A percentile compares a stretch with the other conserved stretches of the same genome.
Evolutionary conservation across 2,888 invertebrate genomes (phyloP).

Genomic region (Ormyrus nitidulus): DNA sequence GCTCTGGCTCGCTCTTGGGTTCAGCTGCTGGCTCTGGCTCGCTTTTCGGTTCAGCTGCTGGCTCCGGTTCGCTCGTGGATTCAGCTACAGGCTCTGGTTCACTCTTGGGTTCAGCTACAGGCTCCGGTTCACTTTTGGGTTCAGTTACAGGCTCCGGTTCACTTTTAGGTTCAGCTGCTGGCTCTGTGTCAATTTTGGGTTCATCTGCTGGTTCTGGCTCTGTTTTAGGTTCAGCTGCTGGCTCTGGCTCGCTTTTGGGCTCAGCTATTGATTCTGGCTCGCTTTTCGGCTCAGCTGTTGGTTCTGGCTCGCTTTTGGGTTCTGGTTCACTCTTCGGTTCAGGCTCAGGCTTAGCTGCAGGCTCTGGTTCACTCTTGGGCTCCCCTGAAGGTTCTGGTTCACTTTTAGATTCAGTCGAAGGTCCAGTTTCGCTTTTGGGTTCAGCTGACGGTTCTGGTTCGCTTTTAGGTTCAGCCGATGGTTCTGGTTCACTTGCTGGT

Average conservation of each 20-base stretch:
- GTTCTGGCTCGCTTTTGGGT: constrained; percentile 62
- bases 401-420: constrained; percentile 60
- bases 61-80: constrained; percentile 61
- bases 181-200: constrained; percentile 57
- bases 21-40: constrained; percentile 59
- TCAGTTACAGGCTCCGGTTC: constrained; percentile 58
- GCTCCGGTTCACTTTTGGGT: constrained; percentile 56
- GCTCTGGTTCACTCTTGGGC: constrained; percentile 66
- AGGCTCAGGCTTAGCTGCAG: constrained; percentile 61
- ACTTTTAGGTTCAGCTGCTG: constrained; percentile 59
- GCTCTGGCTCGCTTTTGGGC: constrained; percentile 60
- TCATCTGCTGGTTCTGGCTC: constrained; percentile 63
- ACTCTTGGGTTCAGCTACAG: constrained; percentile 60
- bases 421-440: constrained; percentile 64
- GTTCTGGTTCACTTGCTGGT: constrained; percentile 60
- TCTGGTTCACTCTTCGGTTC: constrained; percentile 56
- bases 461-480: constrained; percentile 55
- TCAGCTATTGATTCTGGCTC: constrained; percentile 63
- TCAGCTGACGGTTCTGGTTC: constrained; percentile 57
- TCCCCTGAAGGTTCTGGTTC: constrained; percentile 59
- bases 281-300: constrained; percentile 44
- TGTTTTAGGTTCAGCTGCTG: constrained; percentile 61
- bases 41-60: constrained; percentile 60
- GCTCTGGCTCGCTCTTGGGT: constrained; percentile 54
- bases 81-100: constrained; percentile 62